A percentile compares a stretch with the other conserved stretches of the same genome.
These are phyloP conservation scores for Drosophila antonietae DNA, from an alignment of 2,888 invertebrate genomes.

Conservation along the genomic window DNA sequence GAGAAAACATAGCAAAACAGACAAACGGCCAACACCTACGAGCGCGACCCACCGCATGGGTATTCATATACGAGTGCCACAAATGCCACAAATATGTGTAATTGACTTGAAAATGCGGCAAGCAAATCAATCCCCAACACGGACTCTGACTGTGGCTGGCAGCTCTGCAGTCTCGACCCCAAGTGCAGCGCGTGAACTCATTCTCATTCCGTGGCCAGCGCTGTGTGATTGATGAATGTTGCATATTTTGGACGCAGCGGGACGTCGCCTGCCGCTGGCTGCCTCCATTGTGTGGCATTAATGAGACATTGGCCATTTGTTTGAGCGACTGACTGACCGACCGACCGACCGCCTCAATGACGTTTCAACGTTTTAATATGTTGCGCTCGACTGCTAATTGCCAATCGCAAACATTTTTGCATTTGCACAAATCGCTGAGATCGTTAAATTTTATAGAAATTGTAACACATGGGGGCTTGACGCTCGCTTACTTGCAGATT, in stretches of 20 bases:
- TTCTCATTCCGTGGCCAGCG: constrained; percentile 61
- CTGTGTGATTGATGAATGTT: constrained; percentile 82
- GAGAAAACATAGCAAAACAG: constrained; percentile 54
- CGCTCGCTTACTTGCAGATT: constrained; percentile 29
- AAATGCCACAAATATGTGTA: constrained; percentile 80
- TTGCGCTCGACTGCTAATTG: constrained; percentile 46
- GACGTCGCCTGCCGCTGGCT: constrained; percentile 63
- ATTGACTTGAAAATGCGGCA: constrained; percentile 81
- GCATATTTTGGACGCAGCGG: constrained; percentile 79
- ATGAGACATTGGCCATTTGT: constrained; percentile 77
- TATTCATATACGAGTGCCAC: constrained; percentile 71
- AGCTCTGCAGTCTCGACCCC: constrained; percentile 58
- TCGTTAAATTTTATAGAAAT: constrained; percentile 58
- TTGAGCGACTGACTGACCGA: constrained; percentile 58
- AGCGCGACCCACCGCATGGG: constrained; percentile 67
- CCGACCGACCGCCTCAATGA: constrained; percentile 58
- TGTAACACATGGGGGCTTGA: constrained; percentile 59
- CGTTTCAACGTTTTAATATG: constrained; percentile 58
- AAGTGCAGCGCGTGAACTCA: constrained; percentile 76
- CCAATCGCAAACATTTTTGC: constrained; percentile 36
- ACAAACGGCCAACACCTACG: constrained; percentile 70
- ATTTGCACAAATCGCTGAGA: constrained; percentile 33
- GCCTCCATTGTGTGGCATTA: constrained; percentile 75
- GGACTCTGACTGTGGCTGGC: constrained; percentile 9
- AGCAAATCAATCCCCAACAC: constrained; percentile 75